These are phyloP conservation scores for Carcinoscorpius rotundicauda DNA, from an alignment of 1,140 invertebrate species.

Conservation along the genomic window DNA sequence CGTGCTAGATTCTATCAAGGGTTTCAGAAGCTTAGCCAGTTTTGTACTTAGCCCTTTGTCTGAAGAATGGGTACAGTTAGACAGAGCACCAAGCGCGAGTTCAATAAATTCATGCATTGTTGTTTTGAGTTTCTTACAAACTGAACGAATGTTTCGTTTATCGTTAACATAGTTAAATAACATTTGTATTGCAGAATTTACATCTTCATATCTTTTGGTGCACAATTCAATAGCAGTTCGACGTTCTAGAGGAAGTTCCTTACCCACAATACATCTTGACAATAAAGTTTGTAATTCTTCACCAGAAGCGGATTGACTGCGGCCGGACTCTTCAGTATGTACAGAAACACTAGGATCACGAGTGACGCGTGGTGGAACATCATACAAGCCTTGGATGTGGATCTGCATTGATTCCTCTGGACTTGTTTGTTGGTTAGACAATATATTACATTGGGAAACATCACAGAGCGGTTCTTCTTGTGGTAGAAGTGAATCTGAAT, in stretches of 20 bases:
- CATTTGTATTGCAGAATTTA: conserved; percentile 34
- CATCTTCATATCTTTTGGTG: conserved; percentile 56
- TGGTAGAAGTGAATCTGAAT: conserved; percentile 6
- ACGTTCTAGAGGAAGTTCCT: conserved; percentile 64
- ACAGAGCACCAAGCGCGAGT: conserved; percentile 73
- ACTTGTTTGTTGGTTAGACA: conserved; percentile 16
- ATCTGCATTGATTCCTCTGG: conserved; percentile 5
- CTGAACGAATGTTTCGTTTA: conserved; percentile 53
- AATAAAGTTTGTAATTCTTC: too few species aligned
- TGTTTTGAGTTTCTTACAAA: conserved; percentile 55
- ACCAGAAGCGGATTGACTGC: too few species aligned
- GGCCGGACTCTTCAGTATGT: too few species aligned
- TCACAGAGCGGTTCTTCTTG: conserved; percentile 25
- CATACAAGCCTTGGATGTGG: conserved; percentile 31
- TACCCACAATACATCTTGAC: background rate
- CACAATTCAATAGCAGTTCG: conserved; percentile 71
- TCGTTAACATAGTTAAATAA: conserved; percentile 58
- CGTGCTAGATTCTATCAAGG: conserved; percentile 61
- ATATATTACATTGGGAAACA: conserved; percentile 24
- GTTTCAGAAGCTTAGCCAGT: conserved; percentile 47
- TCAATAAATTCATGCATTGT: conserved; percentile 70
- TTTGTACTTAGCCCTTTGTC: conserved; percentile 50
- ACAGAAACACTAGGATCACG: conserved; percentile 26
- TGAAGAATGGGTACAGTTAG: conserved; percentile 66
- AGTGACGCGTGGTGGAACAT: conserved; percentile 37